Conservation (phyloP, 2,888 invertebrate species). For the Acleris emargana region DNA sequence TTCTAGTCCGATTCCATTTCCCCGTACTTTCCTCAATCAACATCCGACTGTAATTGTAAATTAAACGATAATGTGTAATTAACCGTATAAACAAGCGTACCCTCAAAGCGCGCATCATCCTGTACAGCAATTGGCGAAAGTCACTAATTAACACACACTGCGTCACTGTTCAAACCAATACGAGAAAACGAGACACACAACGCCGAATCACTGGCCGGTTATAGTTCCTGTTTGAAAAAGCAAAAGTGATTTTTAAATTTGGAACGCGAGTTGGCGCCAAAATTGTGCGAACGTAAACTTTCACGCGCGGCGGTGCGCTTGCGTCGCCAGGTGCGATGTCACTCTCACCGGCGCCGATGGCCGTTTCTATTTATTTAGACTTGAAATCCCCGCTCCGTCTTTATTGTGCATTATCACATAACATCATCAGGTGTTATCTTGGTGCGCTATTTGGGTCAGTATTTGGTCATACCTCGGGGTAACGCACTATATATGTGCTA, state of each 20-base stretch:
- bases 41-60: slow-evolving; percentile 11
- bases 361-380: slow-evolving; percentile 78
- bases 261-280: slow-evolving; percentile 42
- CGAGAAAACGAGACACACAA: slow-evolving; percentile 43
- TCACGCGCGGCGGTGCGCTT: slow-evolving; percentile 60
- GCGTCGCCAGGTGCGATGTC: slow-evolving; percentile 59
- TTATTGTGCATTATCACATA: slow-evolving; percentile 70
- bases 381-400: slow-evolving; percentile 64
- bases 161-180: slow-evolving; percentile 57
- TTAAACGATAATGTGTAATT: slow-evolving; percentile 22
- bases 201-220: slow-evolving; percentile 22
- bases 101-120: slow-evolving; percentile 75
- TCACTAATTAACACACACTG: slow-evolving; percentile 61
- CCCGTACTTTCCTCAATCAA: slow-evolving; percentile 13
- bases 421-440: slow-evolving; percentile 64
- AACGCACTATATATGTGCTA: slow-evolving; percentile 16
- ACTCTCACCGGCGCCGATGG: slow-evolving; percentile 71
- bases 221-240: slow-evolving; percentile 25
- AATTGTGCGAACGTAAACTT: slow-evolving; percentile 49
- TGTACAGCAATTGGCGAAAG: slow-evolving; percentile 61
- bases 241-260: slow-evolving; percentile 30
- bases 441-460: slow-evolving; percentile 44
- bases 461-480: slow-evolving; percentile 50
- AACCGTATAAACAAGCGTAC: slow-evolving; percentile 44
- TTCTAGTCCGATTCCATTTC: neutral